A percentile compares a stretch with the other conserved stretches of the same genome.
Evolutionary conservation across 64 coral and sea anemone genomes (phyloP).

Genomic region (Exaiptasia diaphana): DNA sequence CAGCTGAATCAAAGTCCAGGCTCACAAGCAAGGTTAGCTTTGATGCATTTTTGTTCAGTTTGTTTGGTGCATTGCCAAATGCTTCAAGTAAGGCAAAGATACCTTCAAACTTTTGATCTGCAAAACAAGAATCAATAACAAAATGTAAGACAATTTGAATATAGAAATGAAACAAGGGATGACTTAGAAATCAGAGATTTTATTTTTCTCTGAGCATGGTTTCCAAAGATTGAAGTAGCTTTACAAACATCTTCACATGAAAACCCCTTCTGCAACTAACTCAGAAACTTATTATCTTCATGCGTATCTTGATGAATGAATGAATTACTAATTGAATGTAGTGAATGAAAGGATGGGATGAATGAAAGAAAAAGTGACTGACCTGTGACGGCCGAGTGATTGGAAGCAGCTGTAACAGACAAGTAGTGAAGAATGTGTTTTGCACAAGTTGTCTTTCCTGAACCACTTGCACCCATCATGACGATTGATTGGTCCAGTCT

Average conservation of each 20-base stretch:
- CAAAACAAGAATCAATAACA: neutral
- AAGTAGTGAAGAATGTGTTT: constrained; percentile 85
- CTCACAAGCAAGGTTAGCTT: constrained; percentile 81
- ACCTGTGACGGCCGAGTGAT: constrained; percentile 89
- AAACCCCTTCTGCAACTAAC: too few relatives aligned
- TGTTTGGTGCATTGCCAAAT: constrained; percentile 88
- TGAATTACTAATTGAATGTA: too few relatives aligned
- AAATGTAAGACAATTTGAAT: neutral
- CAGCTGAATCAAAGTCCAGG: constrained; percentile 87
- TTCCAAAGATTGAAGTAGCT: too few relatives aligned
- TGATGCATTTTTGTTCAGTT: constrained; percentile 78
- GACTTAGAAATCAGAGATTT: too few relatives aligned
- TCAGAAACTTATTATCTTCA: too few relatives aligned
- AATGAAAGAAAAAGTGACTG: neutral
- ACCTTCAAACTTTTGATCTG: constrained; percentile 88
- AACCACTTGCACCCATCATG: constrained; percentile 83
- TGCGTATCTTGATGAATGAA: too few relatives aligned
- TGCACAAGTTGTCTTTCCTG: constrained; percentile 78
- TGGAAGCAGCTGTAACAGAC: constrained; percentile 66
- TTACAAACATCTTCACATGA: too few relatives aligned
- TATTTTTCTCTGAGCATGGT: too few relatives aligned
- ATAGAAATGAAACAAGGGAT: neutral
- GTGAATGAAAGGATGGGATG: too few relatives aligned
- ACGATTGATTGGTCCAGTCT: constrained; percentile 91
- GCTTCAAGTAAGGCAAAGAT: constrained; percentile 81